phyloP scores from a whole-genome alignment of 1,140 invertebrate genomes.

The Cepaea nemoralis region DNA sequence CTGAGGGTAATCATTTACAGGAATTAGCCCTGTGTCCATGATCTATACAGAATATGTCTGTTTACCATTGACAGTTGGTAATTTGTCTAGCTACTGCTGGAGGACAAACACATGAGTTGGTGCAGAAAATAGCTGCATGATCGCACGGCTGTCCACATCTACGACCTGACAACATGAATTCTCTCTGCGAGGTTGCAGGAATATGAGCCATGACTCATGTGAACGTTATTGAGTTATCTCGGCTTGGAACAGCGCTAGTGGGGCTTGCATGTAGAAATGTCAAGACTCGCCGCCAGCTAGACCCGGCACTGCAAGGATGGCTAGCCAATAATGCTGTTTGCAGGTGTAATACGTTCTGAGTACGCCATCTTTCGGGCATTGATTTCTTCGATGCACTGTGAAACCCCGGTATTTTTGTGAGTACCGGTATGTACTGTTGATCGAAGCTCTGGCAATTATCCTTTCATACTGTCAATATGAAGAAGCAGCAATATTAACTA shows the following conservation, averaged over 20 bases:
- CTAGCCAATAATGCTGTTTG: neutral
- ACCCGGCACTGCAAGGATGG: neutral
- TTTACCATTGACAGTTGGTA: no score
- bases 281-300: neutral
- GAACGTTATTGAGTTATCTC: neutral
- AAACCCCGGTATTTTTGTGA: neutral
- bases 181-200: neutral
- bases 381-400: neutral
- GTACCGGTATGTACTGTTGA: neutral
- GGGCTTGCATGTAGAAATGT: neutral
- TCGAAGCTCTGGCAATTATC: neutral
- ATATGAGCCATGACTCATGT: neutral
- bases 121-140: no score
- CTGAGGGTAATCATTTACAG: no score
- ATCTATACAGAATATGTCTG: no score
- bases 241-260: neutral
- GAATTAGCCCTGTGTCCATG: no score
- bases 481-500: no score
- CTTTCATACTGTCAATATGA: no score
- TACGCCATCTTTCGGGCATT: neutral
- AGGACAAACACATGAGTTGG: no score
- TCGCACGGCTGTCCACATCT: no score
- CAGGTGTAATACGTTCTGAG: conserved; percentile 1
- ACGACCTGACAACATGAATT: neutral
- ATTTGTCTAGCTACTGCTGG: no score